Evolutionary conservation across 2,888 invertebrate species (phyloP), one percentile per base, ranked within the genome.

Genomic region (Papilio elwesi): DNA sequence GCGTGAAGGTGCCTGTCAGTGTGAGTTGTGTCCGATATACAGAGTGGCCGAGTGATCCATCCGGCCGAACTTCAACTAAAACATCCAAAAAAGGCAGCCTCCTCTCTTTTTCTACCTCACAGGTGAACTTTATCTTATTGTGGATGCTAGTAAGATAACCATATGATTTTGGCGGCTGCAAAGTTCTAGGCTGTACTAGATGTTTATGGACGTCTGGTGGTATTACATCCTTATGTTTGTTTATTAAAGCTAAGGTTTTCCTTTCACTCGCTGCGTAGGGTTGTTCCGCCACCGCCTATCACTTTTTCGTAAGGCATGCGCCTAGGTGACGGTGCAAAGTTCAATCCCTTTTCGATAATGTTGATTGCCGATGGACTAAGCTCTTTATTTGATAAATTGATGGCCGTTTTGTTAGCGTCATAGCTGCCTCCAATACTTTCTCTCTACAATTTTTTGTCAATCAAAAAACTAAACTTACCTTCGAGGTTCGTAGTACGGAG

Each of bases 171-270:
- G 52, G 52, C 1, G 52, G 52, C 15, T 52, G 52, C 15, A 52
- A 15, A 8, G 15, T 15, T 52, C 52, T 52, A 15, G 52, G 52
- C 52, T 52, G 52, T 52, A 52, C 15, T 7, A 52, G 52, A n/a
- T 52, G 52, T 15, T 52, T 52, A 52, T 52, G n/a, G 15, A 52
- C 52, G 52, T 52, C 52, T 52, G 52, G 15, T 15, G 52, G 52
- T 15, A 52, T 15, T 52, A 15, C 15, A 15, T 52, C 15, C 15
- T 52, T 52, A 52, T 52, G 52, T 15, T 52, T 52, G 51, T 51
- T 51, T 12, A 51, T 51, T 51, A 51, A 51, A 51, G 51, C 51
- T 51, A 51, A 13, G 13, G 51, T 51, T 49, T 49, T 13, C 49
- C 49, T 13, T 49, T 49, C 49, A 49, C 49, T 49, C 49, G 49